These are phyloP conservation scores for Thryonomys swinderianus DNA, from an alignment of 2,113 vertebrate species.

Conservation along the genomic window DNA sequence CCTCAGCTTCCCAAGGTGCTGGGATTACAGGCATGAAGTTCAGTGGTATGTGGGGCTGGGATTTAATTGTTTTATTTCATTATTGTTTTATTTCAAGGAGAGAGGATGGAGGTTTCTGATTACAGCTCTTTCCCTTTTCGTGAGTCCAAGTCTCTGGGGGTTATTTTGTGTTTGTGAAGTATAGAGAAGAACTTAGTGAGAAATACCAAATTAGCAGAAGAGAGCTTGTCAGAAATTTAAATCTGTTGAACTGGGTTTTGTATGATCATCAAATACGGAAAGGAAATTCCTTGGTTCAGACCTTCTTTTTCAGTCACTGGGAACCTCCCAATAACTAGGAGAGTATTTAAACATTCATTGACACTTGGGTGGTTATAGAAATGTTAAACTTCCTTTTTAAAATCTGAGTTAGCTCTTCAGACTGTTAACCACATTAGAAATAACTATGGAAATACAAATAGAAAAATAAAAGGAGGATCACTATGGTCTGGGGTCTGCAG, in stretches of 20 bases:
- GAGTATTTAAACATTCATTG: neutral
- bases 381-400: conserved; percentile 22
- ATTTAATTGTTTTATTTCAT: neutral
- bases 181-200: neutral
- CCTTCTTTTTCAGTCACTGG: neutral
- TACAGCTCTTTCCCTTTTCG: neutral
- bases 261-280: neutral
- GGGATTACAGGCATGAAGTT: neutral
- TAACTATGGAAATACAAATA: neutral
- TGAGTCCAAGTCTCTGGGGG: neutral
- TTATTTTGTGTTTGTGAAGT: neutral
- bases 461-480: neutral
- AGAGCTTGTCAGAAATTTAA: neutral
- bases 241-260: neutral
- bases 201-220: neutral
- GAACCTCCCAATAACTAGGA: neutral
- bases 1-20: neutral
- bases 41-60: neutral
- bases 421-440: neutral
- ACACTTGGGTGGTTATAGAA: neutral
- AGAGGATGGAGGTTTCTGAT: neutral
- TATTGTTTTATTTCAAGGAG: neutral
- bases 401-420: neutral
- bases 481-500: neutral
- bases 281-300: neutral